Evolutionary conservation across 2,797 vertebrate genomes (phyloP).

Genomic region (Poecilia wingei): DNA sequence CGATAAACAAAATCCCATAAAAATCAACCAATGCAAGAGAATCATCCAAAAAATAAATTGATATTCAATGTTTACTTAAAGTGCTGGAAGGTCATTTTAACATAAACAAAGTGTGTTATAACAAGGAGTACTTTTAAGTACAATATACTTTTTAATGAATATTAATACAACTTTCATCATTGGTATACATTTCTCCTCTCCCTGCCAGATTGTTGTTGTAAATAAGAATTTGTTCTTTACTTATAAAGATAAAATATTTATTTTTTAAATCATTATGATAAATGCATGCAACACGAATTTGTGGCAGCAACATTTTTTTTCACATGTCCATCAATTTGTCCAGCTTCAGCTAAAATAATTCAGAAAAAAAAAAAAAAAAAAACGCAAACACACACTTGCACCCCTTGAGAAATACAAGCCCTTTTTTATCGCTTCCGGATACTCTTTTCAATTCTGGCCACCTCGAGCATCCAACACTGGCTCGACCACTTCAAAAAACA

Average conservation of each 20-base stretch:
- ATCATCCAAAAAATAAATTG: conserved; percentile 45
- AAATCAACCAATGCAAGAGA: conserved; percentile 53
- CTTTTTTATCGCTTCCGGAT: conserved; percentile 71
- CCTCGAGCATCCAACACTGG: conserved; percentile 84
- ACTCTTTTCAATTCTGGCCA: conserved; percentile 83
- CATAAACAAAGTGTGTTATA: not conserved
- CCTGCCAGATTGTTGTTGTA: too few species aligned
- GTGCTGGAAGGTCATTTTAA: conserved; percentile 46
- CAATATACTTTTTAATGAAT: not conserved
- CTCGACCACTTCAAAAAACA: conserved; percentile 84
- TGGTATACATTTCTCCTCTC: not conserved
- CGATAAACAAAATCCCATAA: conserved; percentile 55
- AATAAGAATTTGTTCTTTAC: too few species aligned
- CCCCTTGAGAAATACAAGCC: conserved; percentile 68
- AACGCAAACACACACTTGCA: conserved; percentile 48
- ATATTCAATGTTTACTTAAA: conserved; percentile 38
- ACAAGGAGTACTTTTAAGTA: not conserved
- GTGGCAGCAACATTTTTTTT: conserved; percentile 2
- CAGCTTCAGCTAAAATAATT: conserved; percentile 39
- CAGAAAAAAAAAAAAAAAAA: conserved; percentile 21
- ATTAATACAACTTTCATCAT: not conserved
- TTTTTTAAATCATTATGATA: not conserved
- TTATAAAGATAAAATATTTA: too few species aligned
- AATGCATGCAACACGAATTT: conserved; percentile 7
- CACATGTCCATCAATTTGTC: conserved; percentile 6